Evolutionary conservation across 2,797 vertebrate genomes (phyloP).

Genomic region (Scyliorhinus canicula): DNA sequence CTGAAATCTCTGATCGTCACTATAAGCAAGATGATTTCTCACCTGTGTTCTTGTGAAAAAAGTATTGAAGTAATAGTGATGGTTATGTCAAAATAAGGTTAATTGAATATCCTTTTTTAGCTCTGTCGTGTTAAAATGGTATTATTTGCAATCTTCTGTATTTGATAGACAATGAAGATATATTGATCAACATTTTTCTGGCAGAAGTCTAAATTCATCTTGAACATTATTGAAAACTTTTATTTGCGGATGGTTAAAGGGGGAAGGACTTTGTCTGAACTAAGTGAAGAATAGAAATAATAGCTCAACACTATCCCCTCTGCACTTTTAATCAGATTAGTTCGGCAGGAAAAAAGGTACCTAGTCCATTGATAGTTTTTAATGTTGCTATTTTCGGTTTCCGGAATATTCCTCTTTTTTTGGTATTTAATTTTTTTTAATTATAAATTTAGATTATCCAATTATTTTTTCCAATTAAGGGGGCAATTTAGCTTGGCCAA

Average conservation of each 20-base stretch:
- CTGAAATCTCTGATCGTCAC: neutral
- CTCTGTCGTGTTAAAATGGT: neutral
- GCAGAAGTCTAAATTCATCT: neutral
- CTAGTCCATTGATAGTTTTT: neutral
- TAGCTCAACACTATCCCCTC: neutral
- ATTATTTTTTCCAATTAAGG: no score
- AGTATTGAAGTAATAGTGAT: neutral
- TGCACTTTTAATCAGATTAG: neutral
- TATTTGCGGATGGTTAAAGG: neutral
- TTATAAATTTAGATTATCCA: no score
- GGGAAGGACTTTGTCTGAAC: no score
- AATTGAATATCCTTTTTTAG: neutral
- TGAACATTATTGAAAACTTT: neutral
- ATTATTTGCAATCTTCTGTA: neutral
- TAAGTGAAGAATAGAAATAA: neutral
- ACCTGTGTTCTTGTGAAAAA: neutral
- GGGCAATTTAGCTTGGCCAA: no score
- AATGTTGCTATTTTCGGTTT: neutral
- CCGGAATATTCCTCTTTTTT: neutral
- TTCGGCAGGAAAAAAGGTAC: neutral
- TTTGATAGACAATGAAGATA: neutral
- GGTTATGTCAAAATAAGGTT: no score
- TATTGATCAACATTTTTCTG: neutral
- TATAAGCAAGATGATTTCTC: neutral
- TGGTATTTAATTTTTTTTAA: no score